phyloP scores from a whole-genome alignment of 2,888 invertebrate species.

The Eucriotettix oculatus region DNA sequence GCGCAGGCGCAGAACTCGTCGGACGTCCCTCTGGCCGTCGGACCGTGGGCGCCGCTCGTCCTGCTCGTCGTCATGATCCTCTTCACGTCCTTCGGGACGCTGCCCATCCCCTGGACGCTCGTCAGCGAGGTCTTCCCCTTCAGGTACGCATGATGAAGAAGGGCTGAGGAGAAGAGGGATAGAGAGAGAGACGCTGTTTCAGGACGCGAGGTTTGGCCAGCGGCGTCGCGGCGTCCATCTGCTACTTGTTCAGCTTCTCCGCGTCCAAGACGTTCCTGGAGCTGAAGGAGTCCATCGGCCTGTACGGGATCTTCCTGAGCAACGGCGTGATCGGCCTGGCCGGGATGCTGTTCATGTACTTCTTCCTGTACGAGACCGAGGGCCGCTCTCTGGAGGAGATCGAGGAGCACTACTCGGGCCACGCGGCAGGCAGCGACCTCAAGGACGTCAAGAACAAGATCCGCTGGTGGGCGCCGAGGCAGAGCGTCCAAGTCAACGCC shows the following conservation, averaged over 20 bases:
- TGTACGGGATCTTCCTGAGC: constrained; percentile 33
- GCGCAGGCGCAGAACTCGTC: too few relatives aligned
- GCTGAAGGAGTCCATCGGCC: constrained; percentile 26
- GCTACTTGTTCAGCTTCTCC: constrained; percentile 33
- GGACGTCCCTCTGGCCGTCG: too few relatives aligned
- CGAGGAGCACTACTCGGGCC: constrained; percentile 24
- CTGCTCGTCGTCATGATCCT: too few relatives aligned
- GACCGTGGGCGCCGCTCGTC: too few relatives aligned
- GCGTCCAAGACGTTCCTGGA: constrained; percentile 35
- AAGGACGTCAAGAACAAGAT: too few relatives aligned
- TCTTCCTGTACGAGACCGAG: constrained; percentile 38
- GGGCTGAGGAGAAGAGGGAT: too few relatives aligned
- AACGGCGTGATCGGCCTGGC: constrained; percentile 30
- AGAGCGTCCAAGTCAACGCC: too few relatives aligned
- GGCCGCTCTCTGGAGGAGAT: constrained; percentile 33
- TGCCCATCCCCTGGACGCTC: not conserved
- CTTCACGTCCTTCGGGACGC: too few relatives aligned
- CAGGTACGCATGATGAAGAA: constrained; percentile 14
- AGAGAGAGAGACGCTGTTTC: too few relatives aligned
- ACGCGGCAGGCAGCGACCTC: not conserved
- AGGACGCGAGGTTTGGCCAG: constrained; percentile 36
- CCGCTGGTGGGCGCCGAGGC: too few relatives aligned
- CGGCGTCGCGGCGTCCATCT: constrained; percentile 34
- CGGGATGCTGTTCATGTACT: constrained; percentile 33
- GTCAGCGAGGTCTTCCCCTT: constrained; percentile 1